phyloP scores from a whole-genome alignment of 2,888 invertebrate genomes.

The Heliothis peltigera region DNA sequence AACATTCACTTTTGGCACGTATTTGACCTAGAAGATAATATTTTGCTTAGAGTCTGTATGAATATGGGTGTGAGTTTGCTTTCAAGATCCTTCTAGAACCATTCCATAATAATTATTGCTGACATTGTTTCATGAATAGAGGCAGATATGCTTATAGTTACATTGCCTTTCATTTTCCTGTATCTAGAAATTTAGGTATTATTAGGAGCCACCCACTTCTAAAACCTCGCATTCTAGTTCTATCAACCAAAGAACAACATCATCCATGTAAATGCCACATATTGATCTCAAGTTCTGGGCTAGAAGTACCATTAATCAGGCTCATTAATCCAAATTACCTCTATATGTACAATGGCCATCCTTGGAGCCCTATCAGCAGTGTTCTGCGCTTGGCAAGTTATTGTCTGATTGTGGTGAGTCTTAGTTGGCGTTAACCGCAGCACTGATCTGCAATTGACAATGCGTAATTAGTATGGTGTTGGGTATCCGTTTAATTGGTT shows the following conservation, averaged over 20 bases:
- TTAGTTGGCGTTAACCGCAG: constrained; percentile 95
- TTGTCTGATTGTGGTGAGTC: constrained; percentile 96
- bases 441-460: constrained; percentile 91
- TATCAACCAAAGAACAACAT: no score
- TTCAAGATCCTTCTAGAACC: no score
- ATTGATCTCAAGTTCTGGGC: not conserved
- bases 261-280: not conserved
- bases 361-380: constrained; percentile 96
- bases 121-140: no score
- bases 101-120: no score
- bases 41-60: not conserved
- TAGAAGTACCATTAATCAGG: no score
- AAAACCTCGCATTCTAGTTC: no score
- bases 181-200: no score
- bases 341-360: constrained; percentile 93
- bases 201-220: no score
- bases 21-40: constrained; percentile 93
- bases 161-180: no score
- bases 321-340: constrained; percentile 88
- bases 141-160: no score
- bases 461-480: constrained; percentile 14
- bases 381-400: constrained; percentile 98
- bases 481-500: constrained; percentile 12
- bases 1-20: constrained; percentile 95
- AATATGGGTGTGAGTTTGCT: no score